These are phyloP conservation scores for Myripristis murdjan DNA, from an alignment of 2,797 vertebrate species.

Conservation along the genomic window DNA sequence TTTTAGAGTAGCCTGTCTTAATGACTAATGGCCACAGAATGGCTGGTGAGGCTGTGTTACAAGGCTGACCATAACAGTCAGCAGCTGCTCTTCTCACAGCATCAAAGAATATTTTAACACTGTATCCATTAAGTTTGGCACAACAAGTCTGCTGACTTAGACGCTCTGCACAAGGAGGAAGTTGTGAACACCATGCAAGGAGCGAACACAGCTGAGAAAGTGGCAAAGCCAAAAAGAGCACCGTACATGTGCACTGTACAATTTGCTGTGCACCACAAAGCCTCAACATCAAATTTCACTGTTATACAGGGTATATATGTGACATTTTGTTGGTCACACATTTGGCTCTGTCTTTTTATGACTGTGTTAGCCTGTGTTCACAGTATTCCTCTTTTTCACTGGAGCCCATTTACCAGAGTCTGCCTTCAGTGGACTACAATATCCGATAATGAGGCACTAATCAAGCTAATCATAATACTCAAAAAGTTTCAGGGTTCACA, in stretches of 20 bases:
- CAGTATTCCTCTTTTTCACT: constrained; percentile 48
- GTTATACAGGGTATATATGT: constrained; percentile 71
- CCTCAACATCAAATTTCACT: constrained; percentile 55
- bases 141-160: neutral
- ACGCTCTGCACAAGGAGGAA: neutral
- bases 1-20: no score
- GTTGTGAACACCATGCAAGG: constrained; percentile 3
- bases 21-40: neutral
- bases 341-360: constrained; percentile 73
- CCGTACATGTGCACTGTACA: constrained; percentile 61
- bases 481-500: neutral
- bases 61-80: neutral
- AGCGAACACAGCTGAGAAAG: constrained; percentile 38
- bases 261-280: constrained; percentile 64
- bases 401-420: constrained; percentile 27
- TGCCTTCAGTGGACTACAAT: neutral
- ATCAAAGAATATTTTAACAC: neutral
- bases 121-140: neutral
- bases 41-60: neutral
- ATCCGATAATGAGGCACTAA: neutral
- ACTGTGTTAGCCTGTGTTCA: constrained; percentile 65
- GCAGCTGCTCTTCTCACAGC: neutral
- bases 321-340: constrained; percentile 81
- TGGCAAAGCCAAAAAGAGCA: constrained; percentile 27
- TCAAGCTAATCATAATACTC: neutral